phyloP scores from a whole-genome alignment of 2,113 vertebrate species.

The Talpa occidentalis region DNA sequence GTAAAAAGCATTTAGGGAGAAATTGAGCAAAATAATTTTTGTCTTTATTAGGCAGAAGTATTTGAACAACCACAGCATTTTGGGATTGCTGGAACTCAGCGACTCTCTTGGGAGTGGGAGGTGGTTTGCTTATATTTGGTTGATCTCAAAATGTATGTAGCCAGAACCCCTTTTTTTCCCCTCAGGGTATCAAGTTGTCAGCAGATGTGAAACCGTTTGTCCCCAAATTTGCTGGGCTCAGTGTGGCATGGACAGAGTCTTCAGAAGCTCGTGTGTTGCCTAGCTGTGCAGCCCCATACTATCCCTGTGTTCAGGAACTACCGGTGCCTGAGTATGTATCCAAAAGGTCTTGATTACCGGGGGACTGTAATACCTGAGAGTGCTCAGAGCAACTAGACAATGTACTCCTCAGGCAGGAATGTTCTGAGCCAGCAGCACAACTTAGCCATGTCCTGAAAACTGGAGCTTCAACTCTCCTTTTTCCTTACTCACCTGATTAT shows the following conservation, averaged over 20 bases:
- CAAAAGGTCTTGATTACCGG: conserved; percentile 22
- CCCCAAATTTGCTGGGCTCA: conserved; percentile 81
- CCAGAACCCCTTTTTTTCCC: conserved; percentile 73
- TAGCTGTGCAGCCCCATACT: conserved; percentile 83
- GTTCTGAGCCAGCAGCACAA: background rate
- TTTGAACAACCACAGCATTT: background rate
- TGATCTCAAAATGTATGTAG: conserved; percentile 66
- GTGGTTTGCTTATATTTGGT: conserved; percentile 52
- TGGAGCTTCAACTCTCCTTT: background rate
- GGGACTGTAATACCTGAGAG: background rate
- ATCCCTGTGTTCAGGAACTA: conserved; percentile 84
- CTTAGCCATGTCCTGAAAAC: background rate
- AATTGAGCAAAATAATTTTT: background rate
- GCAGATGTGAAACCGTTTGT: conserved; percentile 89
- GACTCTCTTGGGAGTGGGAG: background rate
- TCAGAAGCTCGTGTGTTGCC: conserved; percentile 84
- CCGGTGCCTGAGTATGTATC: conserved; percentile 85
- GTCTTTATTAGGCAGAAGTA: background rate
- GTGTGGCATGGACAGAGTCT: conserved; percentile 82
- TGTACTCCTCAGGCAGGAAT: background rate
- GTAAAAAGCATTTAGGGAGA: background rate
- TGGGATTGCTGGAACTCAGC: background rate
- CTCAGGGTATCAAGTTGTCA: conserved; percentile 85
- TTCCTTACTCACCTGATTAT: background rate
- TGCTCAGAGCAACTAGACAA: background rate